Conservation (phyloP, 2,113 vertebrate species). For the Larimichthys crocea region DNA sequence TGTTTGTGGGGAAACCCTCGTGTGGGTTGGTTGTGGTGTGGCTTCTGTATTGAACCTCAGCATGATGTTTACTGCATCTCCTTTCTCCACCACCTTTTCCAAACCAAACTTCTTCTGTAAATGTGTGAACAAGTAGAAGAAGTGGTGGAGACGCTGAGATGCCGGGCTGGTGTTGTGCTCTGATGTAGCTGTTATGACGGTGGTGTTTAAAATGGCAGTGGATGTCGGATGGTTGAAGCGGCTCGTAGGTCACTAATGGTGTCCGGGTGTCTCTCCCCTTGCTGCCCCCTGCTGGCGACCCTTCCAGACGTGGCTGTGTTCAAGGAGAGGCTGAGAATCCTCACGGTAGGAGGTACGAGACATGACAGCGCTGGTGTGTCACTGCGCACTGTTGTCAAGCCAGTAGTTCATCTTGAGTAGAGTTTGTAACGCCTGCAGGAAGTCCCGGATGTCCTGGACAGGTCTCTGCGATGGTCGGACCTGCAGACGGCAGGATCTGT, state of each 20-base stretch:
- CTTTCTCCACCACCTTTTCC: slow-evolving; percentile 3
- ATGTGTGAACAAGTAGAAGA: rapidly evolving
- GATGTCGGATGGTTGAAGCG: neutral
- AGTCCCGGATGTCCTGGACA: neutral
- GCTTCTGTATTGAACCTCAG: slow-evolving; percentile 23
- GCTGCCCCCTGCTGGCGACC: slow-evolving; percentile 74
- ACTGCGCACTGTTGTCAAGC: slow-evolving; percentile 22
- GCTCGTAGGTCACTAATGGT: slow-evolving; percentile 70
- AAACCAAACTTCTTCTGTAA: neutral
- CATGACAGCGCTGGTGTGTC: slow-evolving; percentile 50
- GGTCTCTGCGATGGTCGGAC: too few species aligned
- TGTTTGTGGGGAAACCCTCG: slow-evolving; percentile 8
- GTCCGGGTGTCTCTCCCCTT: slow-evolving; percentile 77
- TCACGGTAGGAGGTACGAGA: slow-evolving; percentile 97
- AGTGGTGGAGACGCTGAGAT: slow-evolving; percentile 32
- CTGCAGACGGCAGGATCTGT: neutral
- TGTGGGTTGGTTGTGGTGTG: slow-evolving; percentile 20
- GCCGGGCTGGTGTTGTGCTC: neutral
- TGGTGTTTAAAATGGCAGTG: slow-evolving; percentile 5
- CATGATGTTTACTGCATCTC: slow-evolving; percentile 38
- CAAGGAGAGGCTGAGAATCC: slow-evolving; percentile 94
- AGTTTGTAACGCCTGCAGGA: neutral
- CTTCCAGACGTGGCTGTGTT: slow-evolving; percentile 91
- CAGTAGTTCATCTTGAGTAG: slow-evolving; percentile 5
- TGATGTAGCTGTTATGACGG: neutral